phyloP scores from a whole-genome alignment of 2,113 vertebrate genomes.

The Blennius ocellaris region DNA sequence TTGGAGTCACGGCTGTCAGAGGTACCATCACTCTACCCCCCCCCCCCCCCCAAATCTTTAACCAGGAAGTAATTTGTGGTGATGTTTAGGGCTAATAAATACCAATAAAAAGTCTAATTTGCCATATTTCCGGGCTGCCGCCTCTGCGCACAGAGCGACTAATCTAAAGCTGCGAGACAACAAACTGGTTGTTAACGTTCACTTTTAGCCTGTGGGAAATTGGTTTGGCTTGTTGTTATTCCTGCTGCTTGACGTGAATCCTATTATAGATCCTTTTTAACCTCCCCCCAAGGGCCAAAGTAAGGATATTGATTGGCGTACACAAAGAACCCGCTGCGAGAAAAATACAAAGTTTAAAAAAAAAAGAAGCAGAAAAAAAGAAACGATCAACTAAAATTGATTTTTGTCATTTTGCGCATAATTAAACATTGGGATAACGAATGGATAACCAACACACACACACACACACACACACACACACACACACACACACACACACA shows the following conservation, averaged over 20 bases:
- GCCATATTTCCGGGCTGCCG: neutral
- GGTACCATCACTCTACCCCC: neutral
- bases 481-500: too few relatives aligned
- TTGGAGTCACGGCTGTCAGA: conserved; percentile 4
- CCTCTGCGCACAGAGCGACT: neutral
- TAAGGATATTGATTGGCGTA: conserved; percentile 67
- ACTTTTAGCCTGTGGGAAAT: conserved; percentile 49
- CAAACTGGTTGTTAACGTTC: conserved; percentile 10
- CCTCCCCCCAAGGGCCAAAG: conserved; percentile 48
- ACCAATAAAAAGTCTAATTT: too few relatives aligned
- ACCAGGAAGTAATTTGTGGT: too few relatives aligned
- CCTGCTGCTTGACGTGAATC: conserved; percentile 62
- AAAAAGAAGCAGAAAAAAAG: neutral
- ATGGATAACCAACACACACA: neutral
- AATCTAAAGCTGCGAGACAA: conserved; percentile 13
- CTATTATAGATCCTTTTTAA: conserved; percentile 66
- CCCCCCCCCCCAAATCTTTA: too few relatives aligned
- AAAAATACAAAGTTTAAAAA: conserved; percentile 53
- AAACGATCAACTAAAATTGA: conserved; percentile 55
- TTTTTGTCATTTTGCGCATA: conserved; percentile 65
- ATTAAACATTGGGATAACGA: conserved; percentile 52
- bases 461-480: too few relatives aligned
- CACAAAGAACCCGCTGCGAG: conserved; percentile 52
- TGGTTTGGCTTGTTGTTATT: conserved; percentile 62
- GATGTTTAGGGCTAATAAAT: conserved; percentile 5